Evolutionary conservation across 2,113 vertebrate species (phyloP).

Genomic region (Mus pahari): DNA sequence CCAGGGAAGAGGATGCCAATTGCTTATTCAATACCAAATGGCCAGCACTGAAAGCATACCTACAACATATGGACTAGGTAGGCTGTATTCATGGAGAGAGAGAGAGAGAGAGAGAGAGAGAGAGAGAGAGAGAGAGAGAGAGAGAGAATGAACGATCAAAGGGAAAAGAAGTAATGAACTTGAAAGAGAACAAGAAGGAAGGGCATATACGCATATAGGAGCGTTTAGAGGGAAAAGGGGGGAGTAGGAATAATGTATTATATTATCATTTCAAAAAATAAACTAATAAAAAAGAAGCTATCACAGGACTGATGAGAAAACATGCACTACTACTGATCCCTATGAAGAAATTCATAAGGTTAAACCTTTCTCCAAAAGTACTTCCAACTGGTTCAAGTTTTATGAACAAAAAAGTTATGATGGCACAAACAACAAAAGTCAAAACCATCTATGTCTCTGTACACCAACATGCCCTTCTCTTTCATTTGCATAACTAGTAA

Average conservation of each 20-base stretch:
- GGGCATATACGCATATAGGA: too few species aligned
- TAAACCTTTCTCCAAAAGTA: constrained; percentile 31
- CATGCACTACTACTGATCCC: background rate
- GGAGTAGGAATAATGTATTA: background rate
- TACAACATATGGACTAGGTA: background rate
- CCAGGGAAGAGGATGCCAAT: background rate
- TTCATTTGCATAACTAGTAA: constrained; percentile 51
- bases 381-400: constrained; percentile 38
- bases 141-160: too few species aligned
- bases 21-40: background rate
- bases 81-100: background rate
- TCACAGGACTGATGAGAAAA: background rate
- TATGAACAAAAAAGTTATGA: background rate
- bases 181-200: background rate
- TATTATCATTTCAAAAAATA: background rate
- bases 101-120: too few species aligned
- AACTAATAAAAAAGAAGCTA: background rate
- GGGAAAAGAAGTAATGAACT: too few species aligned
- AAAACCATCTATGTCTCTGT: background rate
- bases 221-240: background rate
- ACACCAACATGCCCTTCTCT: background rate
- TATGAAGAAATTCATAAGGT: background rate
- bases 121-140: too few species aligned
- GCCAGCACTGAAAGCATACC: background rate
- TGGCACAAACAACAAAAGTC: background rate